These are phyloP conservation scores for Cinara cedri DNA, from an alignment of 2,888 invertebrate species.

Conservation along the genomic window DNA sequence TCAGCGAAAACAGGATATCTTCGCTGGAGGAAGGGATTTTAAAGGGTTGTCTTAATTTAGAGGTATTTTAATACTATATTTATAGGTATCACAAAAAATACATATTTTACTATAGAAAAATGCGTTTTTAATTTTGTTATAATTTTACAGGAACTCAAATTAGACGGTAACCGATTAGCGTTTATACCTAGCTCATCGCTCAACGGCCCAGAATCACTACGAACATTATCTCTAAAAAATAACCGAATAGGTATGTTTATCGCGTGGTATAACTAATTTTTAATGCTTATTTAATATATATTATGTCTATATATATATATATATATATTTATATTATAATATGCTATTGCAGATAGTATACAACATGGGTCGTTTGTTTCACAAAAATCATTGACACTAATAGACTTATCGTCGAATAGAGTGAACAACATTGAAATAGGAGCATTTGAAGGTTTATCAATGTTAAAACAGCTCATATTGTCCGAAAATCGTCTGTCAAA, in stretches of 20 bases:
- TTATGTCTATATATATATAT: no score
- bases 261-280: background rate
- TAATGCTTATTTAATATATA: conserved; percentile 2
- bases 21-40: conserved; percentile 85
- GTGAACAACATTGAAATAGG: conserved; percentile 78
- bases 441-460: conserved; percentile 73
- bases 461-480: conserved; percentile 74
- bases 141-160: conserved; percentile 72
- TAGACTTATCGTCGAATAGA: conserved; percentile 81
- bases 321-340: background rate
- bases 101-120: background rate
- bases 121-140: background rate
- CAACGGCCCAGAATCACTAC: conserved; percentile 78
- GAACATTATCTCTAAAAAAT: conserved; percentile 75
- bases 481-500: conserved; percentile 79
- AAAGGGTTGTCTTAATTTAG: conserved; percentile 79
- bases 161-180: conserved; percentile 81
- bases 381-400: conserved; percentile 73
- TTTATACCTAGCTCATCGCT: conserved; percentile 78
- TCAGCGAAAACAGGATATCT: conserved; percentile 80
- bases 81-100: background rate
- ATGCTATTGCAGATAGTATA: conserved; percentile 69
- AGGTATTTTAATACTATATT: conserved; percentile 65
- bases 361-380: conserved; percentile 74
- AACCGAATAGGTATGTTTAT: conserved; percentile 78